Evolutionary conservation across 2,888 invertebrate species (phyloP).

Genomic region (Limnephilus lunatus): DNA sequence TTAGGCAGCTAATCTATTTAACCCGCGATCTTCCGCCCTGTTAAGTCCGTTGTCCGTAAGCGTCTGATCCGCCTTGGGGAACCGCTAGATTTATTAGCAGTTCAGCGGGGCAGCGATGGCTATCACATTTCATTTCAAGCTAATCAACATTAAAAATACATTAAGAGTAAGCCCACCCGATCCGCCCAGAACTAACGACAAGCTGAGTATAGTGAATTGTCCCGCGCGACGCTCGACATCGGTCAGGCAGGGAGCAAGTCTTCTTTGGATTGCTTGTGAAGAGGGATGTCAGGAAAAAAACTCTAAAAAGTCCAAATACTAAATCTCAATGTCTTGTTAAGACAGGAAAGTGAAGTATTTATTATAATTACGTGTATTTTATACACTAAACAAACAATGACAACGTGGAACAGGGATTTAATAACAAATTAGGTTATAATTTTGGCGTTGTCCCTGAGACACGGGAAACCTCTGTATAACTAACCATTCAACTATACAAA

Average conservation of each 20-base stretch:
- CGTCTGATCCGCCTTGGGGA: conserved; percentile 36
- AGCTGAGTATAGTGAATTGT: conserved; percentile 44
- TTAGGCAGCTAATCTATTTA: conserved; percentile 25
- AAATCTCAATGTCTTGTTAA: not conserved
- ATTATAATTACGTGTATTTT: no score
- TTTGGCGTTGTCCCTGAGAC: not conserved
- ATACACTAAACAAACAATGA: not conserved
- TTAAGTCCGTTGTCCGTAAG: conserved; percentile 30
- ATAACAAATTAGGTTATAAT: not conserved
- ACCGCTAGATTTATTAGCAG: conserved; percentile 51
- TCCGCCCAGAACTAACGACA: conserved; percentile 61
- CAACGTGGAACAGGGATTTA: not conserved
- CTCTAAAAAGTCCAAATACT: not conserved
- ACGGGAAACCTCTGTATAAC: not conserved
- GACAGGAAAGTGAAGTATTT: not conserved
- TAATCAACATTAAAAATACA: conserved; percentile 65
- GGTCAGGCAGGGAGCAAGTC: not conserved
- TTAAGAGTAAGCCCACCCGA: conserved; percentile 55
- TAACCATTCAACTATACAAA: not conserved
- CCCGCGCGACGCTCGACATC: conserved; percentile 41
- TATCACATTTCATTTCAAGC: conserved; percentile 63
- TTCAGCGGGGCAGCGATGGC: conserved; percentile 43
- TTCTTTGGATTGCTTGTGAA: not conserved
- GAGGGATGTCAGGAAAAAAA: not conserved
- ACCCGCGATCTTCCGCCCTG: conserved; percentile 32